Percentiles rank a stretch among this genome's conserved stretches.
Evolutionary conservation across 2,797 vertebrate species (phyloP).

Genomic region (Hemibagrus guttatus): DNA sequence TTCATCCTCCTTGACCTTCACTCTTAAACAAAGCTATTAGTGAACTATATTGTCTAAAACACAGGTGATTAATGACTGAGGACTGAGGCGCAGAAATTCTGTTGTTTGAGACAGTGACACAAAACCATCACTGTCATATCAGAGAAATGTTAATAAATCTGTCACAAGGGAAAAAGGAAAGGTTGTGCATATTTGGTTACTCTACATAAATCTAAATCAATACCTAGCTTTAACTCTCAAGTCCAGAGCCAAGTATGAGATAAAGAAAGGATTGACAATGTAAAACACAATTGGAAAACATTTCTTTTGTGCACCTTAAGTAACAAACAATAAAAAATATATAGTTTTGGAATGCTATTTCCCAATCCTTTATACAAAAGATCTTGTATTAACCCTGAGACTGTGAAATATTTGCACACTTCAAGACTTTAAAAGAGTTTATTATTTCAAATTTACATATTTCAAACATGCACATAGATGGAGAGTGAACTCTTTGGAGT

Average conservation of each 20-base stretch:
- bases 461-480: constrained; percentile 17
- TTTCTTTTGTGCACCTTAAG: neutral
- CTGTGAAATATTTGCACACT: neutral
- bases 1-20: constrained; percentile 37
- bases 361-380: neutral
- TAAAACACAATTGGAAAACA: neutral
- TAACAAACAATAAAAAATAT: neutral
- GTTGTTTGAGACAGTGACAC: constrained; percentile 12
- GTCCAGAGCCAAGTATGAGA: neutral
- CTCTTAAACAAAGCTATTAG: constrained; percentile 32
- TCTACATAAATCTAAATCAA: too few relatives aligned
- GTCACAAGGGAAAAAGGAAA: neutral
- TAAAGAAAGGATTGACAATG: too few relatives aligned
- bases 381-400: too few relatives aligned
- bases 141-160: neutral
- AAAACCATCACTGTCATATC: constrained; percentile 8
- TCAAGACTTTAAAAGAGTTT: neutral
- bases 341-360: neutral
- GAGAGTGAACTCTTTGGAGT: constrained; percentile 1
- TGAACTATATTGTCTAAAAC: constrained; percentile 18
- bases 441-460: neutral
- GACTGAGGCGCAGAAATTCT: neutral
- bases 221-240: neutral
- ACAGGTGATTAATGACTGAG: constrained; percentile 27
- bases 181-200: neutral